These are phyloP conservation scores for Manis pentadactyla DNA, from an alignment of 2,797 vertebrate species.

Conservation along the genomic window DNA sequence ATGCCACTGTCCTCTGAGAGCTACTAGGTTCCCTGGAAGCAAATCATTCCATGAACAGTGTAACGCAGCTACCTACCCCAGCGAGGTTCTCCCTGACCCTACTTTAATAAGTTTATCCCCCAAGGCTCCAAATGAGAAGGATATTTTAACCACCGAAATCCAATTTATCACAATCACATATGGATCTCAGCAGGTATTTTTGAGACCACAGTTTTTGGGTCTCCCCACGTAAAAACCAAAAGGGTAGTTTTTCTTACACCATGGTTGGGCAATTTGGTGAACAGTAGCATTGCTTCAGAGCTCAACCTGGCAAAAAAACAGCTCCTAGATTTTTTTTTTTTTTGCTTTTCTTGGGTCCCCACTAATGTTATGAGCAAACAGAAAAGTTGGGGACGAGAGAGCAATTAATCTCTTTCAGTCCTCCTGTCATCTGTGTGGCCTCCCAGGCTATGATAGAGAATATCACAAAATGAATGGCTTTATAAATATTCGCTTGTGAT, in stretches of 20 bases:
- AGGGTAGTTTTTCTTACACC: conserved; percentile 72
- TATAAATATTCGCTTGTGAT: conserved; percentile 77
- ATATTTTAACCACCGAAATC: conserved; percentile 57
- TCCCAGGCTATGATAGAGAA: conserved; percentile 66
- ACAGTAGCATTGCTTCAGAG: conserved; percentile 80
- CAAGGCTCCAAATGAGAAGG: conserved; percentile 36
- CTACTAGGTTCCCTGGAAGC: neutral
- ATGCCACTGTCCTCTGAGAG: neutral
- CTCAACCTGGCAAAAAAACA: conserved; percentile 75
- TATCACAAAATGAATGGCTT: conserved; percentile 74
- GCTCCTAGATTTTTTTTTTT: conserved; percentile 25
- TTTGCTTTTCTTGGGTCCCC: conserved; percentile 72
- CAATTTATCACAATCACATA: conserved; percentile 68
- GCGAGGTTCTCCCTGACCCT: conserved; percentile 28
- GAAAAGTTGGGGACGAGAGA: conserved; percentile 74
- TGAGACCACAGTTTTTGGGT: conserved; percentile 64
- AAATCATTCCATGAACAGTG: conserved; percentile 45
- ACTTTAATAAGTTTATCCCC: conserved; percentile 50
- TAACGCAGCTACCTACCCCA: neutral
- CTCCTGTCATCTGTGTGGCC: conserved; percentile 73
- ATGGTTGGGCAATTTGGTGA: conserved; percentile 64
- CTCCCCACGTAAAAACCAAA: conserved; percentile 71
- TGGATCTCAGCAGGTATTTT: conserved; percentile 49
- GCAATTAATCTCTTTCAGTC: conserved; percentile 72
- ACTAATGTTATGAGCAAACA: conserved; percentile 76